Evolutionary conservation across 64 coral and sea anemone genomes (phyloP), one percentile per base, ranked within the genome.

Genomic region (Acropora tenuis): DNA sequence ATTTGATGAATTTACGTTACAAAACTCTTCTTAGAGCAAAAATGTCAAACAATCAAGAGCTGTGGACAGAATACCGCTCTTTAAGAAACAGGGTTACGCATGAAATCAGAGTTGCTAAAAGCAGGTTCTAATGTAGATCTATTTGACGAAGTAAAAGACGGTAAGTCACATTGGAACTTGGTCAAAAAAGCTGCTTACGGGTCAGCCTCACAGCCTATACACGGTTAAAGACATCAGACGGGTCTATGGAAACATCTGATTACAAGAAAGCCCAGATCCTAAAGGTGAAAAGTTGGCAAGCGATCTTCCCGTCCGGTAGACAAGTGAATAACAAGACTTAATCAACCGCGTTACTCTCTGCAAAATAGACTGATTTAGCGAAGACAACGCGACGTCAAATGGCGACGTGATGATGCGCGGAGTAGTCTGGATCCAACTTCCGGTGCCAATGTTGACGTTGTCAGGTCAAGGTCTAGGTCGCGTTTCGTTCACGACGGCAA

Each of bases 91-190:
- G 41, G 19, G 43, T 87, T 8, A 87, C 84, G 0, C 15, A 87
- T 30, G 84, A 87, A 41, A 69, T 87, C 0, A 74, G 84, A 49
- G 1, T 40, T 2, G 3, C 43, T 7, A 87, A 87, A 47, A 20
- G 50, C 19, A 40, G 50, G 40, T 90, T 81, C 77, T 90, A n/a
- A 90, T 45, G 48, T 5, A 1, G 13, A 81, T 8, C 16, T 69
- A 47, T 90, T 90, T 41, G 30, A 81, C 50, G 69, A 80, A 69
- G 88, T 90, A 1, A 90, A 90, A 43, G 88, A 90, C 20, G 47
- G 20, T 61, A 80, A 69, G 19, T 43, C 76, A 0, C 82, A 90
- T 47, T 90, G 88, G 88, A 89, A 63, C 6, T 58, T 77, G n/a
- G 44, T 80, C 13, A 87, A 87, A 49, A 30, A 71, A 2, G 55